Base-by-base conservation (phyloP, 2,888 invertebrate genomes). In the Autographa gamma region DNA sequence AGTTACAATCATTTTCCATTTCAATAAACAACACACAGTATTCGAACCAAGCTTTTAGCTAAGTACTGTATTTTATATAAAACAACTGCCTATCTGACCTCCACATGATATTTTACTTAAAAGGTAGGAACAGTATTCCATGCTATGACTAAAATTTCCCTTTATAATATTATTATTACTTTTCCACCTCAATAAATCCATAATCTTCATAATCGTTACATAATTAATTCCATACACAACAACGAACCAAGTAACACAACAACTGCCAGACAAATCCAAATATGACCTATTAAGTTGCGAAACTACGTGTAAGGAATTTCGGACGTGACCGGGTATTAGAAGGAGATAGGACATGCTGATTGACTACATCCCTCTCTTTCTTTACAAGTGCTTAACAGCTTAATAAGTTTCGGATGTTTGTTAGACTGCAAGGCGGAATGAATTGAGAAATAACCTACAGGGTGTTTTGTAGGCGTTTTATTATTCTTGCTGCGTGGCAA, bases 401-500 rank as follows among this genome's bases (percentile, higher is more conserved):
- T 83, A 83, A 83, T 83, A 83, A 83, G 62, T 83, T 82, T 77
- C 75, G 80, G 83, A 83, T 83, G 83, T 83, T 83, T 83, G 83
- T 83, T 83, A 74, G 78, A 83, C 83, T 83, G 79, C 76, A 80
- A 81, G 80, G 82, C 81, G 82, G 80, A 82, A 80, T 83, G 79
- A 81, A 82, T 83, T 66, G 74, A 59, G 77, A 80, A 79, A 48
- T 67, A 80, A 72, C 13, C 54, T 32, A 16, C 60, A 59, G 66
- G 65, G 41, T 58, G 63, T 52, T 74, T 66, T 73, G 69, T 67
- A 69, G 31, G 9, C 18, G 43, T 68, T 81, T 81, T 54, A 43
- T 76, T 83, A 81, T 76, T 83, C 77, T 60, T 54, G 31, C 9
- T 2, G 48, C 69, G 71, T 77, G 67, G 38, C 38, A 52, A 58